Conservation (phyloP, 1,140 invertebrate species). For the Halesus radiatus region DNA sequence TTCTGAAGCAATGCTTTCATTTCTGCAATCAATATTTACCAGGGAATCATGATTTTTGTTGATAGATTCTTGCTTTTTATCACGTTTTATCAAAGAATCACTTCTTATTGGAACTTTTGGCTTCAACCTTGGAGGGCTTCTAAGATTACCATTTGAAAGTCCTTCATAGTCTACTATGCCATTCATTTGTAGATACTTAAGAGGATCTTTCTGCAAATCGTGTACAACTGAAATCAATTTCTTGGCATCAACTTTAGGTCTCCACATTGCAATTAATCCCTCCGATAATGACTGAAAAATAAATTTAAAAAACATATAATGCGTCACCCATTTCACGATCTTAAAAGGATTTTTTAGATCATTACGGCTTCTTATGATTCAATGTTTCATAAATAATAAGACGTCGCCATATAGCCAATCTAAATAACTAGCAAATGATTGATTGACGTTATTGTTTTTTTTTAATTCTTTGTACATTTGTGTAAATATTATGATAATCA, state of each 20-base stretch:
- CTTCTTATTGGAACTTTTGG: slow-evolving; percentile 48
- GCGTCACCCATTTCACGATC: too few species aligned
- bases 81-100: slow-evolving; percentile 44
- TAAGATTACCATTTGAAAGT: background rate
- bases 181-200: slow-evolving; percentile 59
- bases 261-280: slow-evolving; percentile 65
- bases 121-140: slow-evolving; percentile 20
- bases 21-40: background rate
- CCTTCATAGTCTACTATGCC: background rate
- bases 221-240: slow-evolving; percentile 63
- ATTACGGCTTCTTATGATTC: background rate
- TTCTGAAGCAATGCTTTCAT: background rate
- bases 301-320: background rate
- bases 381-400: too few species aligned
- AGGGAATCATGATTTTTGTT: background rate
- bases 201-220: slow-evolving; percentile 62
- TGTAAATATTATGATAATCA: too few species aligned
- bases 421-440: too few species aligned
- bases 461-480: too few species aligned
- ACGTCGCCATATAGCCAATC: too few species aligned
- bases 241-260: slow-evolving; percentile 62
- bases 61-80: background rate
- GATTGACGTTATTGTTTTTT: too few species aligned
- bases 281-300: slow-evolving; percentile 63
- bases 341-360: background rate